Base-by-base conservation (phyloP, 2,113 vertebrate genomes). In the Vulpes vulpes region DNA sequence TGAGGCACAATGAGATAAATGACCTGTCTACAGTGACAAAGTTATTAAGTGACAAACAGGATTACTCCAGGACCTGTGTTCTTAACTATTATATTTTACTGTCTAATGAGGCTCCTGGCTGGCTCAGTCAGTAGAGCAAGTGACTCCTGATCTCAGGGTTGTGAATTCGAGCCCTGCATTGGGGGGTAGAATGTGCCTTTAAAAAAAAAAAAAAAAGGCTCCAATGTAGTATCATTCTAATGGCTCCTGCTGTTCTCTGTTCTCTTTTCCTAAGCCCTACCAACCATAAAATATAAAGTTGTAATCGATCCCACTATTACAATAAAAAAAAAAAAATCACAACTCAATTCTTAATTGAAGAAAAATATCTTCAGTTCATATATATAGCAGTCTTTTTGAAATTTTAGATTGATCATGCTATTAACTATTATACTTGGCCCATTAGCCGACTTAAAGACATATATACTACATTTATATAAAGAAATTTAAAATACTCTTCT, bases 301-400 rank as follows among this genome's bases (percentile, higher is more conserved):
- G 20, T 60, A 93, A 67, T 35, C 5, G 4, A 92, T 89, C 67
- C 35, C 78, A 74, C 76, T 59, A 67, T 38, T 38, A 60, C 5
- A 79, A 62, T 51, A 30, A 65, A 25, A 51, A 57, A 79, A 79
- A 76, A 79, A 76, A 76, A 89, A 76, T 57, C 38, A 89, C 51
- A 93, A 83, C 53, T 81, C 25, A 43, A 27, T 2, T 57, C 49
- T 78, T 27, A 74, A 23, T 2, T 53, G 38, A 81, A 73, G 20
- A 71, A 92, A 87, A 81, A 32, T 14, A 86, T 49, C 43, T 74
- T 94, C 16, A 80, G 12, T 81, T 91, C 32, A 95, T n/a, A 89
- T 32, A 89, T 27, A 30, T 4, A 60, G 7, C 43, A 69, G 0
- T 27, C 7, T 81, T 91, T 79, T 32, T 87, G 12, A 88, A 88